These are phyloP conservation scores for Microplitis demolitor DNA, from an alignment of 1,140 invertebrate species.

Conservation along the genomic window DNA sequence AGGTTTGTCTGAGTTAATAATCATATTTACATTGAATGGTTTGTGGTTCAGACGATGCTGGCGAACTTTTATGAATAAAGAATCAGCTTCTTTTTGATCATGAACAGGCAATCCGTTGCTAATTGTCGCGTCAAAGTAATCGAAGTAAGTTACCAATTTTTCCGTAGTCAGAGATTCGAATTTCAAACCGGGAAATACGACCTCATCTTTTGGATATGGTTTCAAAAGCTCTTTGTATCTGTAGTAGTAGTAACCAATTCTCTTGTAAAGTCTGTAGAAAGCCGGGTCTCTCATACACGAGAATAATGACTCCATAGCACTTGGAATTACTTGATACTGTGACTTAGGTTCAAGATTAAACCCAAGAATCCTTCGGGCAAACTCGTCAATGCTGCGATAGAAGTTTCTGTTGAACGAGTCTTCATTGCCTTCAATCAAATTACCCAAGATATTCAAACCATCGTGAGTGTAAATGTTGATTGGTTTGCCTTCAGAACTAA, in stretches of 20 bases:
- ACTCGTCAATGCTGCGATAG: conserved; percentile 56
- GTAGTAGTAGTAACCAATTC: conserved; percentile 64
- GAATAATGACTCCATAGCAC: conserved; percentile 62
- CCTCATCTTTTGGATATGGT: conserved; percentile 63
- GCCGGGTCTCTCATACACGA: conserved; percentile 71
- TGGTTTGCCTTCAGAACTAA: conserved; percentile 58
- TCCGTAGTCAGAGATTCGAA: conserved; percentile 62
- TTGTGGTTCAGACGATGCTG: conserved; percentile 69
- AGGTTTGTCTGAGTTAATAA: conserved; percentile 63
- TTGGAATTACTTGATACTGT: conserved; percentile 57
- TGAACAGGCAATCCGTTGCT: conserved; percentile 52
- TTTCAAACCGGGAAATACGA: conserved; percentile 64
- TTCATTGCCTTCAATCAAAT: conserved; percentile 63
- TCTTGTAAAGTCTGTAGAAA: conserved; percentile 70
- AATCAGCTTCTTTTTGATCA: conserved; percentile 33
- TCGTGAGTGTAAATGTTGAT: conserved; percentile 62
- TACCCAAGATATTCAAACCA: conserved; percentile 64
- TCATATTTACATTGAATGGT: conserved; percentile 64
- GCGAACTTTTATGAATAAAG: conserved; percentile 56
- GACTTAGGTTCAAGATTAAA: conserved; percentile 43
- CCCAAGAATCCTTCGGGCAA: conserved; percentile 55
- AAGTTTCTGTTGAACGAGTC: conserved; percentile 57
- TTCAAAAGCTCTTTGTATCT: conserved; percentile 63
- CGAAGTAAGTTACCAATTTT: conserved; percentile 64
- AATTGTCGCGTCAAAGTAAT: conserved; percentile 61